Base-by-base conservation (phyloP, 2,888 invertebrate species). In the Sphecodes monilicornis region DNA sequence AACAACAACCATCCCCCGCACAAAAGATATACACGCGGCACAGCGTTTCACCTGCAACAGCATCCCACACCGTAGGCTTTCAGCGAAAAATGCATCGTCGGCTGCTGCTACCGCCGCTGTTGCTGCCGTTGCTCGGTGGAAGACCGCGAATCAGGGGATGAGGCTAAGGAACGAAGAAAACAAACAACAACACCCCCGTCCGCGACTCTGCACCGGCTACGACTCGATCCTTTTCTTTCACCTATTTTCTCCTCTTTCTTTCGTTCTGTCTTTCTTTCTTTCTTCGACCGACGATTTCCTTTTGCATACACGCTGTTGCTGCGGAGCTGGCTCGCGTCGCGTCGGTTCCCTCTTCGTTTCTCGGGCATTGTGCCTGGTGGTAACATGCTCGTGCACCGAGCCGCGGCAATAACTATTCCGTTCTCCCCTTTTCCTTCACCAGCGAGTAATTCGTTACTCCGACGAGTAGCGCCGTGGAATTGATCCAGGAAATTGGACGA, bases 81-180 rank as follows among this genome's bases (percentile, higher is more conserved):
- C 85, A 86, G 36, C 76, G 72, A 79, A 64, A 81, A 86, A 86
- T 85, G 85, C 86, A 86, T 71, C 85, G 80, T 43, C 57, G 29
- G 79, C 43, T 75, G 76, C 16, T 43, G 3, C 16, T 0, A 3
- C 4, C 11, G n/a, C 26, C 1, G 11, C n/a, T 22, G n/a, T 10
- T 10, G 54, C 54, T 11, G n/a, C 11, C 11, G 57, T 29, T 73
- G 78, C 46, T 26, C 68, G 50, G 13, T 70, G 22, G 66, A 74
- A 68, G 66, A 46, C 22, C 57, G 43, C 73, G 82, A n/a, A 54
- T 5, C 46, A 16, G 16, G 76, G 66, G 69, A 73, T 72, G 78
- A 81, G 70, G 54, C 26, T 68, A 57, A 68, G 81, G 76, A 76
- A 73, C 69, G 66, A 68, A 68, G 71, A 66, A 76, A 66, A 84